Evolutionary conservation across 2,888 invertebrate genomes (phyloP).

Genomic region (Sepioteuthis lessoniana): DNA sequence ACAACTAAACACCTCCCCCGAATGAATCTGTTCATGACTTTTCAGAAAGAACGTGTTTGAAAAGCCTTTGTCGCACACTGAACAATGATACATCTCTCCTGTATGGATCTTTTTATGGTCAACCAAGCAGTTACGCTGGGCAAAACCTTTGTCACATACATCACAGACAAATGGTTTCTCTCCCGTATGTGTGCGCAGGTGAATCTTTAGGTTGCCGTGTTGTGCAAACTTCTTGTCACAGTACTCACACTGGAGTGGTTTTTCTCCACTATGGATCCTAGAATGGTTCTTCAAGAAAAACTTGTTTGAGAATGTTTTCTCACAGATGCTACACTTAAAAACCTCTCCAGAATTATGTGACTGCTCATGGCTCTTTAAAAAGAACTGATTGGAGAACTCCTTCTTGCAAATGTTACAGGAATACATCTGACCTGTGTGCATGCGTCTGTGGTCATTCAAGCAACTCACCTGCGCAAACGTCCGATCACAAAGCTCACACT

Average conservation of each 20-base stretch:
- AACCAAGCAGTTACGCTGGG: conserved; percentile 34
- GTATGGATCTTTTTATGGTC: conserved; percentile 25
- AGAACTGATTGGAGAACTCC: conserved; percentile 39
- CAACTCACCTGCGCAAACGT: conserved; percentile 41
- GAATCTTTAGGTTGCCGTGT: conserved; percentile 24
- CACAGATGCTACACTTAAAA: conserved; percentile 40
- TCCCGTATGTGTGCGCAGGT: conserved; percentile 8
- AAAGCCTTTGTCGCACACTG: background rate
- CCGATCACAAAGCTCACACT: conserved; percentile 43
- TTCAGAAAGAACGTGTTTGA: conserved; percentile 38
- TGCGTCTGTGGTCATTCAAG: conserved; percentile 44
- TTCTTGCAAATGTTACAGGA: background rate
- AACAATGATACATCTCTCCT: background rate
- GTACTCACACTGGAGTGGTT: background rate
- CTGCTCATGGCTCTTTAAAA: conserved; percentile 41
- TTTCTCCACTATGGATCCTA: conserved; percentile 24
- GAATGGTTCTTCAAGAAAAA: conserved; percentile 42
- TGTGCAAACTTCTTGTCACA: conserved; percentile 37
- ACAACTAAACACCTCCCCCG: conserved; percentile 14
- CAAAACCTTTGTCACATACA: background rate
- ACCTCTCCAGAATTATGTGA: conserved; percentile 34
- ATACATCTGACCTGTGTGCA: conserved; percentile 15
- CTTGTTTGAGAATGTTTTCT: conserved; percentile 35
- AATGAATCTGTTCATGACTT: conserved; percentile 42
- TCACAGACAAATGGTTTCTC: conserved; percentile 40